Conservation (phyloP, 1,140 invertebrate species). For the Drosophila varians region DNA sequence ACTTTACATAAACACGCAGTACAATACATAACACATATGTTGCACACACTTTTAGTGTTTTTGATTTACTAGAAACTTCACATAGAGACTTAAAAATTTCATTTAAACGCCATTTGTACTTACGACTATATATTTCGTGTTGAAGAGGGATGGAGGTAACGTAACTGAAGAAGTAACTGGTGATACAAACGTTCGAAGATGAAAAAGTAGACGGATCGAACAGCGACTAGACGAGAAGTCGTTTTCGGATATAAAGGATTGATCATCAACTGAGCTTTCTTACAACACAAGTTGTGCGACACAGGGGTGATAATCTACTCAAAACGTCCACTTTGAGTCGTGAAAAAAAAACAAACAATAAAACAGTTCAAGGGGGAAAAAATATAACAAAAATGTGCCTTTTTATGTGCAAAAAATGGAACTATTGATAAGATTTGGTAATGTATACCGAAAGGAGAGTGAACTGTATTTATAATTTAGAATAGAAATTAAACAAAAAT, state of each 20-base stretch:
- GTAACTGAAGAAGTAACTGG: constrained; percentile 42
- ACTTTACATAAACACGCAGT: constrained; percentile 53
- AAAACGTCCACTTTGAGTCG: constrained; percentile 10
- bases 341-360: constrained; percentile 1
- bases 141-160: constrained; percentile 59
- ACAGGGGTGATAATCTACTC: constrained; percentile 4
- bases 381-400: background rate
- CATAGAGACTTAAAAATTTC: constrained; percentile 81
- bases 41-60: constrained; percentile 51
- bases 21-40: constrained; percentile 56
- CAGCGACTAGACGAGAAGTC: constrained; percentile 29
- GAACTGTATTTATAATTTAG: background rate
- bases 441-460: background rate
- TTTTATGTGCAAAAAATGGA: background rate
- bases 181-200: constrained; percentile 47
- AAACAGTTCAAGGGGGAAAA: background rate
- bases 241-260: constrained; percentile 6
- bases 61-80: constrained; percentile 36
- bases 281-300: constrained; percentile 39
- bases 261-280: constrained; percentile 1
- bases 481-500: background rate
- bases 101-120: constrained; percentile 83
- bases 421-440: background rate
- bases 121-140: constrained; percentile 69
- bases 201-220: constrained; percentile 28